Percentiles rank a stretch among this genome's conserved stretches.
Evolutionary conservation across 2,888 invertebrate genomes (phyloP).

Genomic region (Pammene fasciana): DNA sequence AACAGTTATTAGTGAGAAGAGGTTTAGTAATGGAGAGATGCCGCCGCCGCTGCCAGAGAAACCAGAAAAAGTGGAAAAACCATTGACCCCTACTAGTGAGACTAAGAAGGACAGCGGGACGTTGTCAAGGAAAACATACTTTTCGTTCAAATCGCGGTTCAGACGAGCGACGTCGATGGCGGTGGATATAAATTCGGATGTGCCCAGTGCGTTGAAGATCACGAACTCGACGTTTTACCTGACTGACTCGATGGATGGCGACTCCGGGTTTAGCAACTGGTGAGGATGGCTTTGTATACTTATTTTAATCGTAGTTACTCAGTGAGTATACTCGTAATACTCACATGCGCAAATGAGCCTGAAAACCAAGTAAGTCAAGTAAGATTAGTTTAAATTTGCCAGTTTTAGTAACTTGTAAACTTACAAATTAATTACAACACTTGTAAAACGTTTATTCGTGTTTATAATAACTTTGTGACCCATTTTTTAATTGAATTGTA

Average conservation of each 20-base stretch:
- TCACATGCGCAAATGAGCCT: too few relatives aligned
- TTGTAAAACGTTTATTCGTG: too few relatives aligned
- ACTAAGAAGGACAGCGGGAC: constrained; percentile 72
- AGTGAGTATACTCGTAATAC: too few relatives aligned
- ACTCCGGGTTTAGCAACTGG: constrained; percentile 84
- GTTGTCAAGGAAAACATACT: constrained; percentile 75
- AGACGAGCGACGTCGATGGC: constrained; percentile 84
- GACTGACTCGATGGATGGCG: constrained; percentile 86
- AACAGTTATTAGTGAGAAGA: constrained; percentile 70
- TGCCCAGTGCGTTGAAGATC: constrained; percentile 80
- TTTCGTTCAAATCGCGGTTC: constrained; percentile 85
- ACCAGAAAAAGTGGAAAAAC: constrained; percentile 68
- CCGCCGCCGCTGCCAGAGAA: constrained; percentile 72
- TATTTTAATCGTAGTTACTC: too few relatives aligned
- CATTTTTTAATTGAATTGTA: too few relatives aligned
- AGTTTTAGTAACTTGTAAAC: too few relatives aligned
- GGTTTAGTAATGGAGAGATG: constrained; percentile 64
- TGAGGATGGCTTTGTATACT: constrained; percentile 52
- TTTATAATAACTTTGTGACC: too few relatives aligned
- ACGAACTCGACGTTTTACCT: constrained; percentile 89
- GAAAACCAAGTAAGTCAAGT: too few relatives aligned
- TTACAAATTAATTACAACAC: too few relatives aligned
- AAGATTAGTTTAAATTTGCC: too few relatives aligned
- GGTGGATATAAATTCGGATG: constrained; percentile 78
- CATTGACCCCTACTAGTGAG: constrained; percentile 68